Conservation (phyloP, 2,888 invertebrate species). For the Hymenopus coronatus region DNA sequence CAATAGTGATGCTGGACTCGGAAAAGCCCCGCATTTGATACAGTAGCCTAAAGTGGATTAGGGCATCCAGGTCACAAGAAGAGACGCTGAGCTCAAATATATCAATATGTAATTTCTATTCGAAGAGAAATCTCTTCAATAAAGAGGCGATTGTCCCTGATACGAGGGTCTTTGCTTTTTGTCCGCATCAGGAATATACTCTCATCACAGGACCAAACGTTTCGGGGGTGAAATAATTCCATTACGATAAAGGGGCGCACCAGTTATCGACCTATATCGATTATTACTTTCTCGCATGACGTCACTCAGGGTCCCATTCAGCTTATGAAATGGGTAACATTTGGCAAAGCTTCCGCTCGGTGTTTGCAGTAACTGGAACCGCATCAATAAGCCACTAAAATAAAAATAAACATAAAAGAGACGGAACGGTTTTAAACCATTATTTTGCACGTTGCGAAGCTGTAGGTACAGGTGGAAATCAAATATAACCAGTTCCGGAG, state of each 20-base stretch:
- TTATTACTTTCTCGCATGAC: neutral
- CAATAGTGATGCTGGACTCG: neutral
- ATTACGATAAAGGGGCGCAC: neutral
- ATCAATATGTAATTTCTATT: neutral
- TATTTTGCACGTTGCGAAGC: too few relatives aligned
- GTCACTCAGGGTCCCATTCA: neutral
- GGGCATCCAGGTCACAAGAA: neutral
- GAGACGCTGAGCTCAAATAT: neutral
- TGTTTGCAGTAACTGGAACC: neutral
- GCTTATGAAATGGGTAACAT: neutral
- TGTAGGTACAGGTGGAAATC: neutral
- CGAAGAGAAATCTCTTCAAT: neutral
- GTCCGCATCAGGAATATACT: neutral
- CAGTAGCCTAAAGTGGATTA: neutral
- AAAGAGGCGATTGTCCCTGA: neutral
- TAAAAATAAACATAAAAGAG: neutral
- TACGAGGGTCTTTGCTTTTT: neutral
- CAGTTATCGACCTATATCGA: conserved; percentile 3
- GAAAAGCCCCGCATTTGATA: neutral
- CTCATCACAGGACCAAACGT: neutral
- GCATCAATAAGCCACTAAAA: neutral
- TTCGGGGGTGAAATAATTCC: neutral
- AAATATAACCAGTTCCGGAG: neutral
- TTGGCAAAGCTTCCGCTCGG: neutral
- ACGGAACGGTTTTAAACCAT: neutral